Conservation (phyloP, 1,140 invertebrate species). For the Orius insidiosus region DNA sequence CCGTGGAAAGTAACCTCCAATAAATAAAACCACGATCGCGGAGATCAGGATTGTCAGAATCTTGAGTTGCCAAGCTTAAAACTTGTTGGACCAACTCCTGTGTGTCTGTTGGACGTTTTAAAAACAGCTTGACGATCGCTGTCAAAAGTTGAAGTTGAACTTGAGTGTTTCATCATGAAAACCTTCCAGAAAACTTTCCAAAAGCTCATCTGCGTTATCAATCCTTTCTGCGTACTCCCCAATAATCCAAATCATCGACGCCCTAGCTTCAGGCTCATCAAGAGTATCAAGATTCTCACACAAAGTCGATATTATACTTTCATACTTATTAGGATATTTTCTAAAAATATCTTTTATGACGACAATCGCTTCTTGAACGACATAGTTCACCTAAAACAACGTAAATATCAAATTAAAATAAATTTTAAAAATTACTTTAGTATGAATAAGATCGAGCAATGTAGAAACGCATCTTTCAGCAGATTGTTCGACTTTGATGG, state of each 20-base stretch:
- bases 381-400: no score
- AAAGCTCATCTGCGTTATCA: constrained; percentile 95
- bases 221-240: constrained; percentile 98
- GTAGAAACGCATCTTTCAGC: constrained; percentile 98
- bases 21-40: constrained; percentile 99
- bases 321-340: constrained; percentile 99
- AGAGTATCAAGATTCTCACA: constrained; percentile 98
- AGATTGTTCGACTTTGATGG: constrained; percentile 98
- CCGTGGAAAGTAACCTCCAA: constrained; percentile 95
- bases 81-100: constrained; percentile 94
- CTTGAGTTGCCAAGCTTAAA: constrained; percentile 82
- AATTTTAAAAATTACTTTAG: no score
- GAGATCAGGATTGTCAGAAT: constrained; percentile 98
- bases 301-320: constrained; percentile 97
- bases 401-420: no score
- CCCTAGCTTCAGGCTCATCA: constrained; percentile 95
- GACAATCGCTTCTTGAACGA: constrained; percentile 98
- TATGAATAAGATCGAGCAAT: constrained; percentile 96
- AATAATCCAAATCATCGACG: constrained; percentile 99
- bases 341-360: constrained; percentile 99
- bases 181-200: constrained; percentile 98
- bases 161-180: constrained; percentile 99
- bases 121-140: constrained; percentile 95
- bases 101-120: constrained; percentile 94
- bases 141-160: constrained; percentile 94